Evolutionary conservation across 2,888 invertebrate species (phyloP).

Genomic region (Chorisops tibialis): DNA sequence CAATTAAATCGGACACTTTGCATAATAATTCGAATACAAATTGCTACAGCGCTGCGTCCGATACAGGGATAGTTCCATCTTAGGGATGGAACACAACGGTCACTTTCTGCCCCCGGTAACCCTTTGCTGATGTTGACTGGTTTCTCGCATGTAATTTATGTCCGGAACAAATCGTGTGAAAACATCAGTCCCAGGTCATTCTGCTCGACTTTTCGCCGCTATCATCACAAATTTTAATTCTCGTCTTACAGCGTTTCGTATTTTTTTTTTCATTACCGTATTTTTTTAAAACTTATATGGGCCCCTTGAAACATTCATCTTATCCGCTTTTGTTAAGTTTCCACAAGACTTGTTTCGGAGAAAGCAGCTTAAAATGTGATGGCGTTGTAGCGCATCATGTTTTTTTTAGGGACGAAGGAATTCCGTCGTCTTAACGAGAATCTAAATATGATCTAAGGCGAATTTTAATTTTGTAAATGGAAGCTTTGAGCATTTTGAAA

Average conservation of each 20-base stretch:
- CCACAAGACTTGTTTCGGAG: conserved; percentile 11
- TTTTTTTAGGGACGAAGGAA: no score
- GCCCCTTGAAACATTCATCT: neutral
- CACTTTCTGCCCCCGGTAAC: conserved; percentile 22
- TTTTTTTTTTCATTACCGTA: neutral
- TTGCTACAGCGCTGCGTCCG: neutral
- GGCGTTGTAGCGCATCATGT: neutral
- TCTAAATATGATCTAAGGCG: conserved; percentile 11
- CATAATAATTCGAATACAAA: conserved; percentile 5
- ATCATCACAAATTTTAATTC: conserved; percentile 9
- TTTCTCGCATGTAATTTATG: conserved; percentile 27
- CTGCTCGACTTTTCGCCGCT: conserved; percentile 24
- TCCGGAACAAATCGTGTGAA: conserved; percentile 31
- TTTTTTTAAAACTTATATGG: neutral
- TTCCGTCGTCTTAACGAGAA: neutral
- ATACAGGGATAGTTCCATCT: conserved; percentile 6
- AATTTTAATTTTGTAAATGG: conserved; percentile 30
- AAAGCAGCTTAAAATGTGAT: neutral
- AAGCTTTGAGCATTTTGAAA: conserved; percentile 17
- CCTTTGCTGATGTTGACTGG: neutral
- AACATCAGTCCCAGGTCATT: conserved; percentile 19
- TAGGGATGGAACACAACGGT: conserved; percentile 24
- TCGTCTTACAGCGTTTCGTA: conserved; percentile 5
- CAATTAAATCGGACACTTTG: conserved; percentile 7
- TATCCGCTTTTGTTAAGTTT: neutral